These are phyloP conservation scores for Ptycholaimellus sp. DNA, from an alignment of 2,888 invertebrate species.

Conservation along the genomic window DNA sequence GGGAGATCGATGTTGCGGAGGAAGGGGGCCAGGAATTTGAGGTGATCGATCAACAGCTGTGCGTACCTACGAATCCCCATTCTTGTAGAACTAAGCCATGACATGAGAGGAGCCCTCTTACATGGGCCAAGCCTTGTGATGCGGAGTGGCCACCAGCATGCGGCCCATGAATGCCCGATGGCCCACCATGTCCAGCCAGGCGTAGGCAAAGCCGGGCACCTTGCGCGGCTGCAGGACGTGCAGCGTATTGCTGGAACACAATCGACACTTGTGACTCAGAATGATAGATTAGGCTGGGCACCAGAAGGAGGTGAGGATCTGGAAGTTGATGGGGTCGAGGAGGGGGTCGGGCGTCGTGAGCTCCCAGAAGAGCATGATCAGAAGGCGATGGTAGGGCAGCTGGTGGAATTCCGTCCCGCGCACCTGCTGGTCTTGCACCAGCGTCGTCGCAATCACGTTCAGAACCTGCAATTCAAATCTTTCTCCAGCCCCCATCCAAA, in stretches of 20 bases:
- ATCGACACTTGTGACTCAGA: too few relatives aligned
- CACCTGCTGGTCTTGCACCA: slow-evolving; percentile 78
- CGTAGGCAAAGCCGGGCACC: slow-evolving; percentile 80
- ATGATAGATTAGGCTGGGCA: neutral
- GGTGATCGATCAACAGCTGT: slow-evolving; percentile 68
- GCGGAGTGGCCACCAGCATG: slow-evolving; percentile 35
- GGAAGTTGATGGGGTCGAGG: slow-evolving; percentile 70
- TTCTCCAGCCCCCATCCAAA: too few relatives aligned
- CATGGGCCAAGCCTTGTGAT: too few relatives aligned
- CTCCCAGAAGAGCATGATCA: slow-evolving; percentile 80
- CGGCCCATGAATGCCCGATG: slow-evolving; percentile 80
- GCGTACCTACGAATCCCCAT: slow-evolving; percentile 85
- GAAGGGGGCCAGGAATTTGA: slow-evolving; percentile 83
- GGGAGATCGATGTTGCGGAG: slow-evolving; percentile 79
- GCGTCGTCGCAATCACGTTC: slow-evolving; percentile 74
- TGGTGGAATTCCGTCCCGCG: slow-evolving; percentile 70
- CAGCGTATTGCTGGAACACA: slow-evolving; percentile 47
- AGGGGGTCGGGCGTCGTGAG: slow-evolving; percentile 73
- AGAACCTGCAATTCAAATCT: slow-evolving; percentile 33
- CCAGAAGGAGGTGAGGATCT: slow-evolving; percentile 64
- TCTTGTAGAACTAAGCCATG: too few relatives aligned
- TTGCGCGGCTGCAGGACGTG: slow-evolving; percentile 69
- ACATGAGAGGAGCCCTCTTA: too few relatives aligned
- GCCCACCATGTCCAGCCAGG: slow-evolving; percentile 84
- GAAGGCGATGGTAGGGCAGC: slow-evolving; percentile 76